Evolutionary conservation across 2,888 invertebrate genomes (phyloP), one percentile per base, ranked within the genome.

Genomic region (Crioceris asparagi): DNA sequence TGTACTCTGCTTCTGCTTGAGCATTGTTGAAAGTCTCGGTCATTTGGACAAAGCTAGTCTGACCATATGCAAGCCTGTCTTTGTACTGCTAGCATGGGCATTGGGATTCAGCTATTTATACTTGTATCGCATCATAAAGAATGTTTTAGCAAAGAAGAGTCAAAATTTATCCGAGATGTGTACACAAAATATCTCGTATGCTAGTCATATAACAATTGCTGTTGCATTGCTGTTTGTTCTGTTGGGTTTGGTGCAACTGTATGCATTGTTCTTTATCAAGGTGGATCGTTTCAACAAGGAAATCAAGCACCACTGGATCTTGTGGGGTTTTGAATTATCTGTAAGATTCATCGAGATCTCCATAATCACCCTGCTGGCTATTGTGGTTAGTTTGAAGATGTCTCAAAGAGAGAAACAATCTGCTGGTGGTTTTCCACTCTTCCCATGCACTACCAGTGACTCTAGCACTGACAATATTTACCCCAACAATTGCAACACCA

Each of bases 281-380:
- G 63, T 53, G 7, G 62, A 63, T 43, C 50, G 59, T 25, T 63
- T 63, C 51, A 71, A 71, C 14, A 70, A 67, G 38, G 73, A 74
- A 65, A 71, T 72, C 1, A 79, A 80, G 51, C 77, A 79, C 51
- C 79, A 81, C 43, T 93, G 93, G 93, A 71, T 90, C 3, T 83
- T 91, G 70, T 92, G 90, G 88, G 83, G 85, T 14, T 91, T 86
- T 66, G 88, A 92, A 57, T 80, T 88, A 55, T 82, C 83, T 0
- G 74, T 90, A 35, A 74, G 92, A 17, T 69, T 90, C 4, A 74
- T 90, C 35, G 93, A 93, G 65, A 77, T 92, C 30, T 77, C 82
- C n/a, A 83, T 92, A 54, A 85, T 91, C 50, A 80, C 83, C 3
- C 70, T 88, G 36, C 71, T 90, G 50, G 83, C 84, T 0, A 91